A percentile compares a stretch with the other conserved stretches of the same genome.
phyloP scores from a whole-genome alignment of 92 coral and sea anemone genomes.

The Pocillopora grandis region DNA sequence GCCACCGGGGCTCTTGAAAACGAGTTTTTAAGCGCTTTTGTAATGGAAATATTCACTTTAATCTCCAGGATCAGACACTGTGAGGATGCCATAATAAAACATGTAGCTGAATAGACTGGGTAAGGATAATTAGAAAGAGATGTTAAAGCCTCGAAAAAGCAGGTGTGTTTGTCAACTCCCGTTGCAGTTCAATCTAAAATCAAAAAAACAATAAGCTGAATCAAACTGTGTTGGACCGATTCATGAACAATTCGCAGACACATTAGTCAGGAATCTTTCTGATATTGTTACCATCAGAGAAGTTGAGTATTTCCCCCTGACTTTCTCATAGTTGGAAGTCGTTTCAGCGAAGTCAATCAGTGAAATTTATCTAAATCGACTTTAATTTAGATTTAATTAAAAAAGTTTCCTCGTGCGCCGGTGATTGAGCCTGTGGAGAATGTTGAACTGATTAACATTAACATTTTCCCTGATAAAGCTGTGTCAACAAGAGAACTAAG shows the following conservation, averaged over 20 bases:
- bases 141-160: not conserved
- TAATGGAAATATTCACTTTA: not conserved
- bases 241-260: not conserved
- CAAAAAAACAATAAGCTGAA: not conserved
- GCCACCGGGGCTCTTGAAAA: not conserved
- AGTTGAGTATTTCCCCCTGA: not conserved
- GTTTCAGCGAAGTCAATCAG: not conserved
- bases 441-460: not conserved
- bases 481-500: not conserved
- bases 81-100: not conserved
- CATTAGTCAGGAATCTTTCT: too few species aligned
- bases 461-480: not conserved
- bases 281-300: too few species aligned
- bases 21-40: not conserved
- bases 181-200: not conserved
- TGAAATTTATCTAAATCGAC: not conserved
- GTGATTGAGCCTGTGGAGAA: not conserved
- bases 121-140: not conserved
- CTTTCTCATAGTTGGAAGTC: not conserved
- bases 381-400: not conserved
- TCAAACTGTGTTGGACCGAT: not conserved
- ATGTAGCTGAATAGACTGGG: not conserved
- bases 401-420: not conserved
- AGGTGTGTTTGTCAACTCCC: not conserved
- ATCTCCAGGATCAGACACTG: conserved; percentile 2